These are phyloP conservation scores for Panopea generosa DNA, from an alignment of 2,888 invertebrate genomes.

Conservation along the genomic window DNA sequence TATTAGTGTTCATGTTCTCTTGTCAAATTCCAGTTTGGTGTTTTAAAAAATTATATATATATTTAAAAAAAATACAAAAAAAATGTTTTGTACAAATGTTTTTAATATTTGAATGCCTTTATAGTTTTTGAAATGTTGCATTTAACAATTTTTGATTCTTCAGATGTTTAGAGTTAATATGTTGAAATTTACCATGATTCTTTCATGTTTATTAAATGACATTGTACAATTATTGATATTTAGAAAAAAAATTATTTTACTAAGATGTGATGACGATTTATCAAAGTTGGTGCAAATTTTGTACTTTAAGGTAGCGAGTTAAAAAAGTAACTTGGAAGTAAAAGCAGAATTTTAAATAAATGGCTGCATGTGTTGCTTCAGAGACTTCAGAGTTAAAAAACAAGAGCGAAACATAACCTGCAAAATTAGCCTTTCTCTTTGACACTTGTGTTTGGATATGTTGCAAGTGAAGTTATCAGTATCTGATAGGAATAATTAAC, in stretches of 20 bases:
- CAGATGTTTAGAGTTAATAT: constrained; percentile 62
- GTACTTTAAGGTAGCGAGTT: not conserved
- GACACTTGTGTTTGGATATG: not conserved
- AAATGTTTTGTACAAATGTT: constrained; percentile 69
- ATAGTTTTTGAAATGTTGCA: constrained; percentile 77
- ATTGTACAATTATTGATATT: constrained; percentile 61
- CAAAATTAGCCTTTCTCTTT: no score
- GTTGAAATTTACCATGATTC: constrained; percentile 70
- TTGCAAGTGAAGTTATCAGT: not conserved
- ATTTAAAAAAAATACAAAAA: constrained; percentile 55
- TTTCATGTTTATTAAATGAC: constrained; percentile 65
- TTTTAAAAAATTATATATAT: constrained; percentile 68
- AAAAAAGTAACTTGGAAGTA: no score
- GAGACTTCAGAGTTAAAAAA: no score
- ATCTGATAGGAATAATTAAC: not conserved
- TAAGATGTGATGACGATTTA: constrained; percentile 36
- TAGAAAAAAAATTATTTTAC: constrained; percentile 39
- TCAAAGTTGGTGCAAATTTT: constrained; percentile 36
- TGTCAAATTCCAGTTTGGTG: constrained; percentile 72
- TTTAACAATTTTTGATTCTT: constrained; percentile 75
- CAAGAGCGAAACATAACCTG: no score
- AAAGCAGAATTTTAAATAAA: no score
- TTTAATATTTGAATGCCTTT: constrained; percentile 74
- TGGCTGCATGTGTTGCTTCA: no score
- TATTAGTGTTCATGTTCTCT: constrained; percentile 77